Evolutionary conservation across 2,888 invertebrate species (phyloP), one percentile per base, ranked within the genome.

Genomic region (Chaetogeoica ovagalla): DNA sequence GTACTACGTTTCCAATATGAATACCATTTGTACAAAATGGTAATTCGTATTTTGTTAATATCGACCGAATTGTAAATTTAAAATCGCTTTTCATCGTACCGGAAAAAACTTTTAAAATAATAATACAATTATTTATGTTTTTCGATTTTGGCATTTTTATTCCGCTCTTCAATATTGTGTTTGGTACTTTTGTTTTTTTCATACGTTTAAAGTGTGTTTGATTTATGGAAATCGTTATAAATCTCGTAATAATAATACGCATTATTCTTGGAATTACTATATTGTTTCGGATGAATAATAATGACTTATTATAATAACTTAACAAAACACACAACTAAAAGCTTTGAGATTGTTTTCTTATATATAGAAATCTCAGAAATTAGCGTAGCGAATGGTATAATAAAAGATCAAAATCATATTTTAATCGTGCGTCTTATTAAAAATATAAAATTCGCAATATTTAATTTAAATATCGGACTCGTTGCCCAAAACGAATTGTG

Each of bases 211-310:
- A 59, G 59, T 21, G 48, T 13, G 21, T 59, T 71, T 71, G 37
- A 59, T 71, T 59, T 71, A 39, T 71, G 17, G 39, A 70, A 59
- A 71, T 23, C 48, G 48, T 68, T 68, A 23, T 17, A 68, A 48
- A 17, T 43, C 19, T 68, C 48, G 17, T 68, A 59, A 71, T 71
- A 71, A 59, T 71, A 59, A 71, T 48, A 39, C 8, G 17, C 39
- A 39, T 71, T 71, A 30, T 59, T 6, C 23, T 19, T 8, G 21
- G 23, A 59, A 43, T 43, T 15, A 19, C 30, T 69, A 43, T 59
- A 71, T 39, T 71, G 39, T 59, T 71, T 71, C 13, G 9, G 15
- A 43, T 23, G 39, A 59, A 59, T 43, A 11, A 19, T 13, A 71
- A 43, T 21, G 39, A 59, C 21, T 43, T 19, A 39, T 59, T 23